These are phyloP conservation scores for Albula glossodonta DNA, from an alignment of 2,113 vertebrate species.

Conservation along the genomic window DNA sequence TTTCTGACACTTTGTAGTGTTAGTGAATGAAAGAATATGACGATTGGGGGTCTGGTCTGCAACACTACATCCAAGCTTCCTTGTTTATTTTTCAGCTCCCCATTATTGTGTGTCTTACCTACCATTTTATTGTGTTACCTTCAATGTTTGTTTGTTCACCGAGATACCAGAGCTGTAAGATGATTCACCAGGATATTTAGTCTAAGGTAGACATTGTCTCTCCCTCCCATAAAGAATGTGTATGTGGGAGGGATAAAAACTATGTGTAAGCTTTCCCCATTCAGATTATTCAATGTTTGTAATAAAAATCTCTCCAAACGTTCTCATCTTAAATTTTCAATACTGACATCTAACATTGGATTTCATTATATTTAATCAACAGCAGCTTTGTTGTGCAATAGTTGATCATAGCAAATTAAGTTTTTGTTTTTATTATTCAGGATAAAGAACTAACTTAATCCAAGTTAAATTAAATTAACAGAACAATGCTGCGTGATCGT, in stretches of 20 bases:
- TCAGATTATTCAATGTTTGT: background rate
- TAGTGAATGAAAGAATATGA: conserved; percentile 45
- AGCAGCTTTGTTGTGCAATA: no score
- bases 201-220: conserved; percentile 48
- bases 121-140: conserved; percentile 42
- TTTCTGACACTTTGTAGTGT: background rate
- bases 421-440: no score
- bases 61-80: conserved; percentile 55
- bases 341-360: no score
- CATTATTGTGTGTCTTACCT: conserved; percentile 60
- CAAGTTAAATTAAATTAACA: no score
- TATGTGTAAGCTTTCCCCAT: background rate
- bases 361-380: no score
- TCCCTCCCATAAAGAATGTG: conserved; percentile 54
- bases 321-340: background rate
- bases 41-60: conserved; percentile 32
- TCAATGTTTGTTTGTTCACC: conserved; percentile 57
- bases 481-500: no score
- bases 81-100: conserved; percentile 62
- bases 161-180: conserved; percentile 53
- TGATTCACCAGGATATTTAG: conserved; percentile 68
- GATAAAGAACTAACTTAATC: no score
- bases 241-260: conserved; percentile 31
- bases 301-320: background rate
- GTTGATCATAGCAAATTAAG: no score